Percentiles rank a stretch among this genome's conserved stretches.
These are phyloP conservation scores for Vidua chalybeata DNA, from an alignment of 2,113 vertebrate genomes.

Conservation along the genomic window DNA sequence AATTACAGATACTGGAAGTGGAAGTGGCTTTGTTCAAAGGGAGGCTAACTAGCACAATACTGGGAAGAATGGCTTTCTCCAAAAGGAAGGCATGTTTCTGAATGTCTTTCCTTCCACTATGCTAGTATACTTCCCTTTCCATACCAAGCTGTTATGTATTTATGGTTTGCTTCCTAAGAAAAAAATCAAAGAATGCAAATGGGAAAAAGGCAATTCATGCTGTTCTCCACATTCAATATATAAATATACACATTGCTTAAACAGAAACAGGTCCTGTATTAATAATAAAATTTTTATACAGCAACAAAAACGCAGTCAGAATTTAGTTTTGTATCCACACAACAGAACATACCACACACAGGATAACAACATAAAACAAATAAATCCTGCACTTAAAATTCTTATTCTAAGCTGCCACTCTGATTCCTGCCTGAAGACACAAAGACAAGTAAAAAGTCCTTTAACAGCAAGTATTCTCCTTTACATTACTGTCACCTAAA, in stretches of 20 bases:
- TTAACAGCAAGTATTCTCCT: background rate
- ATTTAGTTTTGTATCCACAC: background rate
- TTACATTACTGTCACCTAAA: background rate
- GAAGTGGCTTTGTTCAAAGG: constrained; percentile 22
- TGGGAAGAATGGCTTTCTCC: constrained; percentile 37
- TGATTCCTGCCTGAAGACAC: background rate
- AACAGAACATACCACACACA: background rate
- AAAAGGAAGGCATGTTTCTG: background rate
- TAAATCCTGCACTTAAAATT: background rate
- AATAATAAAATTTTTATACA: background rate
- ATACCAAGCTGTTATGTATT: constrained; percentile 2
- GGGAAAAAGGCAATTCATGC: background rate
- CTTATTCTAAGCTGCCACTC: background rate
- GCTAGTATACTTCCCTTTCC: constrained; percentile 17
- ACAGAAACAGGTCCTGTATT: background rate
- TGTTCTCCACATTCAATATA: background rate
- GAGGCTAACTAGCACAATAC: constrained; percentile 24
- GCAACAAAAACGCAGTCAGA: background rate
- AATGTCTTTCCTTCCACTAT: constrained; percentile 16
- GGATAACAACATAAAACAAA: background rate
- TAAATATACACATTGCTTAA: background rate
- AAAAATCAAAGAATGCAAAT: background rate
- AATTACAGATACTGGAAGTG: background rate
- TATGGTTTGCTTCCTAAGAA: background rate
- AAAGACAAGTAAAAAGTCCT: background rate